Evolutionary conservation across 1,140 invertebrate species (phyloP), one percentile per base, ranked within the genome.

Genomic region (Leptinotarsa undecemlineata): DNA sequence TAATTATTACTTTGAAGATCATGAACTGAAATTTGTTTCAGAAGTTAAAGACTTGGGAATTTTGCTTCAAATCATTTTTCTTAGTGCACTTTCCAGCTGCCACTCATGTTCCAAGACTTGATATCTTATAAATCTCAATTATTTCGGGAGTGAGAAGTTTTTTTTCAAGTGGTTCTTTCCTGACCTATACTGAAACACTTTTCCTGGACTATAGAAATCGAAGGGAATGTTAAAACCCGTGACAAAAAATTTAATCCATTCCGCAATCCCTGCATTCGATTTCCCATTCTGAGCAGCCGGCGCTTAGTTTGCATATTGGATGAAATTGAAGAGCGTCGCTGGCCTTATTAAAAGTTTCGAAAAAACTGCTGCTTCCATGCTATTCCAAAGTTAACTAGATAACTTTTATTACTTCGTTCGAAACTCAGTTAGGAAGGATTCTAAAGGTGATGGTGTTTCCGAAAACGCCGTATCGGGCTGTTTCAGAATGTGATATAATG

Each of bases 261-360:
- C 51, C n/a, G 51, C 51, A 57, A 57, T 57, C 51, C 51, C 51
- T 57, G 51, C n/a, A 57, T 57, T 57, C 51, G 51, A 57, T 57
- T 57, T 57, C 15, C 17, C 51, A 57, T 57, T 57, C 51, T n/a
- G 13, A 57, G 51, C 51, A 57, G 51, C 15, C 51, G 51, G 51
- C 17, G 51, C n/a, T 57, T 57, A 57, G 51, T 57, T 57, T 57
- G 51, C 51, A 57, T 57, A 57, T 57, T 17, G n/a, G 51, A 57
- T 57, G 51, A 17, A 17, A 57, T 57, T 57, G 51, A 57, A 57
- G 51, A 57, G 51, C 51, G 51, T 19, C 51, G 51, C 51, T 17
- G 17, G 15, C 15, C 51, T 57, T 57, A 57, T 57, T 57, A 57
- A 57, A 57, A 57, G 13, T 57, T 19, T 14, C 15, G 51, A 57